phyloP scores from a whole-genome alignment of 2,797 vertebrate genomes.

The Sarcophilus harrisii region DNA sequence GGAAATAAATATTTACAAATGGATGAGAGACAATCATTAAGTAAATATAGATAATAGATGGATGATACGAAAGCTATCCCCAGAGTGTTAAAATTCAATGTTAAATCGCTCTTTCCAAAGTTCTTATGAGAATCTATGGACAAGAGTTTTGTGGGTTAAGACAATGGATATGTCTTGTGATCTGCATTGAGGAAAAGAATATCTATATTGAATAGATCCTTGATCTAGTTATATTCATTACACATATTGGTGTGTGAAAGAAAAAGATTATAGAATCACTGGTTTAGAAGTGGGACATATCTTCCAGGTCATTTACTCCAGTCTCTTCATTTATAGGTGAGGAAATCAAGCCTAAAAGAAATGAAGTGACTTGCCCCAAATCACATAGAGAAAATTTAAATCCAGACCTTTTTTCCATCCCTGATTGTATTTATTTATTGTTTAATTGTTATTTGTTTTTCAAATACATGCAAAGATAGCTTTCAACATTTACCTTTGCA shows the following conservation, averaged over 20 bases:
- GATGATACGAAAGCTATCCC: background rate
- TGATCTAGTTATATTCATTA: background rate
- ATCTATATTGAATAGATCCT: background rate
- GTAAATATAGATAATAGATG: background rate
- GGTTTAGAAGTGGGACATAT: background rate
- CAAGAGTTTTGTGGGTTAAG: background rate
- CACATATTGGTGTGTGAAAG: background rate
- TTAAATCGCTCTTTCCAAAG: background rate
- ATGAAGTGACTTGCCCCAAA: background rate
- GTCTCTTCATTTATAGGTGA: background rate
- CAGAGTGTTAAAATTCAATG: background rate
- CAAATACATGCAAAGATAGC: no score
- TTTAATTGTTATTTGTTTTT: no score
- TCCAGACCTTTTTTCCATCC: no score
- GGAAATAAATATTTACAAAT: background rate
- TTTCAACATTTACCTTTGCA: no score
- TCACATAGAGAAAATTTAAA: background rate
- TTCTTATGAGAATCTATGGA: background rate
- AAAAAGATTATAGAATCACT: background rate
- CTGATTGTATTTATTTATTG: no score
- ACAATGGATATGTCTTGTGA: background rate
- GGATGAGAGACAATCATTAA: background rate
- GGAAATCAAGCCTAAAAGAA: background rate
- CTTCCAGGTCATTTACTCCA: background rate
- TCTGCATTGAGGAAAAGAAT: background rate